These are phyloP conservation scores for Gymnothorax reevesii DNA, from an alignment of 2,797 vertebrate species.

Conservation along the genomic window DNA sequence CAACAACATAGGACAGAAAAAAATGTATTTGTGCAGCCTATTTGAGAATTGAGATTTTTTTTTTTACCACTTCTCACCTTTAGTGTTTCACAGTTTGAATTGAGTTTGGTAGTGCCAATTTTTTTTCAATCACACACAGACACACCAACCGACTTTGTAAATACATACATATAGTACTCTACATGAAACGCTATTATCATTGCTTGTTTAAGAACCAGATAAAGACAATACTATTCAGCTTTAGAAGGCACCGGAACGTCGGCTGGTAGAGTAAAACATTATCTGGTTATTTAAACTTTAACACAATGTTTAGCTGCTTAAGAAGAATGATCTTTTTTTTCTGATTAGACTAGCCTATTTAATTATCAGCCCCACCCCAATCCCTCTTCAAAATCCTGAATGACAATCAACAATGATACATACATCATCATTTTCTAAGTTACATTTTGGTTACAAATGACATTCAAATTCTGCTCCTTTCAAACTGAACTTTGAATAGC, in stretches of 20 bases:
- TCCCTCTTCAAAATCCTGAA: slow-evolving; percentile 38
- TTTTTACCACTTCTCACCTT: slow-evolving; percentile 14
- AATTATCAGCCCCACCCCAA: slow-evolving; percentile 52
- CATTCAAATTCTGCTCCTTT: slow-evolving; percentile 38
- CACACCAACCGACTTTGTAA: not conserved
- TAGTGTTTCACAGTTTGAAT: slow-evolving; percentile 35
- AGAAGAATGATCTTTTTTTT: slow-evolving; percentile 25
- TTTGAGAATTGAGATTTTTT: slow-evolving; percentile 19
- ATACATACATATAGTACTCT: not conserved
- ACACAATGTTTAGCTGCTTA: slow-evolving; percentile 56
- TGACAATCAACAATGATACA: slow-evolving; percentile 50
- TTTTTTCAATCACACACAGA: not conserved
- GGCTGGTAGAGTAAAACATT: slow-evolving; percentile 64
- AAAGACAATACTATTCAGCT: slow-evolving; percentile 76
- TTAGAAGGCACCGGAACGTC: slow-evolving; percentile 75
- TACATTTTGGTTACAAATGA: slow-evolving; percentile 40
- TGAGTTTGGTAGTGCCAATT: slow-evolving; percentile 32
- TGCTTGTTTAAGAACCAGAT: slow-evolving; percentile 67
- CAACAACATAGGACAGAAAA: slow-evolving; percentile 63
- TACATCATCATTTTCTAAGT: slow-evolving; percentile 28
- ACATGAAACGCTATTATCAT: slow-evolving; percentile 13
- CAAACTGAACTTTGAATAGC: slow-evolving; percentile 38
- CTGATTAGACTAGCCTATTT: slow-evolving; percentile 63
- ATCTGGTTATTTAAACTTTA: slow-evolving; percentile 66
- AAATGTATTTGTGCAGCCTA: slow-evolving; percentile 40